Percentiles rank a stretch among this genome's conserved stretches.
These are phyloP conservation scores for Lepidostoma basale DNA, from an alignment of 1,140 invertebrate genomes.

Conservation along the genomic window DNA sequence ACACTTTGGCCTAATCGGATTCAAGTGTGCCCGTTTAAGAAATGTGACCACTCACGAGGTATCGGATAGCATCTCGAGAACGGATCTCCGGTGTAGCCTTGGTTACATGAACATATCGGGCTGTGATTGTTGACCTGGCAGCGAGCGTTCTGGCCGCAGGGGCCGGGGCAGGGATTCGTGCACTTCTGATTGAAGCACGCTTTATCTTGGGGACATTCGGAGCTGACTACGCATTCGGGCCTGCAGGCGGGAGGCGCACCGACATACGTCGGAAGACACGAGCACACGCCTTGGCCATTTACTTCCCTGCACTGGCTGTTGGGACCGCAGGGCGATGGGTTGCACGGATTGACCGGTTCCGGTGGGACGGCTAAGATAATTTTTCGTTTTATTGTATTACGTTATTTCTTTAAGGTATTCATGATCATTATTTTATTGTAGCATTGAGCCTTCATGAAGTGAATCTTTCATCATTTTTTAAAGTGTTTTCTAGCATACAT, in stretches of 20 bases:
- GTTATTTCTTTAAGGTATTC: too few species aligned
- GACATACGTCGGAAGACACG: conserved; percentile 60
- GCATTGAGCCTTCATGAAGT: too few species aligned
- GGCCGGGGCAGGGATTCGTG: conserved; percentile 66
- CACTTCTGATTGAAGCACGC: conserved; percentile 64
- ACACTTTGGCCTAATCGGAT: too few species aligned
- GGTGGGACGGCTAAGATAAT: conserved; percentile 32
- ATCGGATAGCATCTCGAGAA: conserved; percentile 64
- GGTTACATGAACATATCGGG: conserved; percentile 64
- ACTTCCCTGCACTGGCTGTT: conserved; percentile 53
- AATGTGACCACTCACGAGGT: conserved; percentile 47
- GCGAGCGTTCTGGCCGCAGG: conserved; percentile 66
- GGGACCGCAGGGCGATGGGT: conserved; percentile 58
- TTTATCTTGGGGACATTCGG: conserved; percentile 52
- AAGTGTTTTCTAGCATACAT: too few species aligned
- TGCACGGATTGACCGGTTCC: conserved; percentile 41
- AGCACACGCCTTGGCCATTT: conserved; percentile 54
- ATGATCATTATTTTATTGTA: too few species aligned
- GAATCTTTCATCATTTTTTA: too few species aligned
- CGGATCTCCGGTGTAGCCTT: conserved; percentile 71
- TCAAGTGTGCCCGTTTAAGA: too few species aligned
- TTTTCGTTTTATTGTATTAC: not conserved
- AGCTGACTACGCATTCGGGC: conserved; percentile 55
- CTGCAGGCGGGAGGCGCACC: conserved; percentile 63
- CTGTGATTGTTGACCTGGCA: conserved; percentile 71